These are phyloP conservation scores for Acleris literana DNA, from an alignment of 2,888 invertebrate species.

Conservation along the genomic window DNA sequence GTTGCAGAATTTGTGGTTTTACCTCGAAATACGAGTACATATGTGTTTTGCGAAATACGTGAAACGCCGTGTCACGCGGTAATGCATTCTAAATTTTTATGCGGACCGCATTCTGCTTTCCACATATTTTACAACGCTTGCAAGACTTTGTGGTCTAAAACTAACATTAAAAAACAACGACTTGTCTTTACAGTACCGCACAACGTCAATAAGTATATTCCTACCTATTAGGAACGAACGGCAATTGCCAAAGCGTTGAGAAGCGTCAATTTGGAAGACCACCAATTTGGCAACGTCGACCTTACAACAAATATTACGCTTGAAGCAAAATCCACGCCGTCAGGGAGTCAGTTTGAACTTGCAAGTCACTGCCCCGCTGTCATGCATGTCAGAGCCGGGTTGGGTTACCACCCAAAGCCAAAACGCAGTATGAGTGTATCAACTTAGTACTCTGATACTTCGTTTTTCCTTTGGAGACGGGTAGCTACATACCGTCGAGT, in stretches of 20 bases:
- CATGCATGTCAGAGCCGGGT: slow-evolving; percentile 32
- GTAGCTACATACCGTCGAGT: slow-evolving; percentile 20
- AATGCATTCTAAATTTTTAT: slow-evolving; percentile 21
- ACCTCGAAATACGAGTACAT: slow-evolving; percentile 26
- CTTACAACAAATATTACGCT: slow-evolving; percentile 1
- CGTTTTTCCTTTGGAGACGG: no score
- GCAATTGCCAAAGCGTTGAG: no score
- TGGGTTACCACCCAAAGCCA: not conserved
- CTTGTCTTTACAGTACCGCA: no score
- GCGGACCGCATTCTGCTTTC: slow-evolving; percentile 15
- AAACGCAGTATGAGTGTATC: no score
- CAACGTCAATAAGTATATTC: not conserved
- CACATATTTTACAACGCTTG: slow-evolving; percentile 18
- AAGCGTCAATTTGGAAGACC: no score
- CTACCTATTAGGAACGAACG: not conserved
- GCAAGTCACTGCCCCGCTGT: slow-evolving; percentile 35
- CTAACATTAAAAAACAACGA: not conserved
- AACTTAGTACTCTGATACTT: no score
- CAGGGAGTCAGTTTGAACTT: slow-evolving; percentile 5
- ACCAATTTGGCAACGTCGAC: no score
- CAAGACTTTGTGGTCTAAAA: slow-evolving; percentile 10
- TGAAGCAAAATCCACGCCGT: slow-evolving; percentile 9
- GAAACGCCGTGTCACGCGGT: slow-evolving; percentile 14
- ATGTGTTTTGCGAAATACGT: slow-evolving; percentile 31
- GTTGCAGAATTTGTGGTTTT: slow-evolving; percentile 50